A percentile compares a stretch with the other conserved stretches of the same genome.
Conservation (phyloP, 2,797 vertebrate species). For the Holocentrus rufus region DNA sequence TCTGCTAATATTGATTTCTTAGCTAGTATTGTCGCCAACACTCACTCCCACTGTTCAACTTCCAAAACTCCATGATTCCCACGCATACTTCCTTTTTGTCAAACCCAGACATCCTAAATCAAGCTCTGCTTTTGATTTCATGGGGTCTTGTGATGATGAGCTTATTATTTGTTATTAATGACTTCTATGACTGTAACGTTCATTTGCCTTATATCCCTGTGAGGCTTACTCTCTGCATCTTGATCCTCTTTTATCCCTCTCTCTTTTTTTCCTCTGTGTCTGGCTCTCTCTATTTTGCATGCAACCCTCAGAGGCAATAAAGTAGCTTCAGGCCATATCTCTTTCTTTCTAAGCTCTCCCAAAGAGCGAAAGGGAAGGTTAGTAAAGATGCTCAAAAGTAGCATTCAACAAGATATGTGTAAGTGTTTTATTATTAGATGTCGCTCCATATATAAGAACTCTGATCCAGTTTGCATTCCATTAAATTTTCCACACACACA, state of each 20-base stretch:
- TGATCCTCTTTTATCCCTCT: constrained; percentile 54
- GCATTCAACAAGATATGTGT: background rate
- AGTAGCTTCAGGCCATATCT: constrained; percentile 79
- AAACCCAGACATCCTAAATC: background rate
- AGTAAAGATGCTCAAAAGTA: constrained; percentile 63
- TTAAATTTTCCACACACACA: background rate
- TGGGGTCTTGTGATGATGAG: background rate
- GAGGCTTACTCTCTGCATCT: constrained; percentile 31
- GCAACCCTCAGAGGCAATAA: constrained; percentile 81
- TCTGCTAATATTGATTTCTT: too few relatives aligned
- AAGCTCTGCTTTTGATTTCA: background rate
- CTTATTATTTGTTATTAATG: background rate
- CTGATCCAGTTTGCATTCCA: constrained; percentile 23
- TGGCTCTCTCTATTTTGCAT: constrained; percentile 53
- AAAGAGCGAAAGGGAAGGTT: constrained; percentile 87
- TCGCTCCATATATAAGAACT: constrained; percentile 32
- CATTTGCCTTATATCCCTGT: background rate
- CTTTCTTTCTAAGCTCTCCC: constrained; percentile 84
- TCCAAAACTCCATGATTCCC: too few relatives aligned
- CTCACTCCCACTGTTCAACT: too few relatives aligned
- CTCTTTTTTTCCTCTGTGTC: constrained; percentile 37
- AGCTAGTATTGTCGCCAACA: too few relatives aligned
- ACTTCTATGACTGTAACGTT: constrained; percentile 1
- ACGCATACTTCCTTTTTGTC: background rate
- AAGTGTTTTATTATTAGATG: constrained; percentile 4